phyloP scores from a whole-genome alignment of 2,797 vertebrate genomes.

The Gephyroberyx darwinii region DNA sequence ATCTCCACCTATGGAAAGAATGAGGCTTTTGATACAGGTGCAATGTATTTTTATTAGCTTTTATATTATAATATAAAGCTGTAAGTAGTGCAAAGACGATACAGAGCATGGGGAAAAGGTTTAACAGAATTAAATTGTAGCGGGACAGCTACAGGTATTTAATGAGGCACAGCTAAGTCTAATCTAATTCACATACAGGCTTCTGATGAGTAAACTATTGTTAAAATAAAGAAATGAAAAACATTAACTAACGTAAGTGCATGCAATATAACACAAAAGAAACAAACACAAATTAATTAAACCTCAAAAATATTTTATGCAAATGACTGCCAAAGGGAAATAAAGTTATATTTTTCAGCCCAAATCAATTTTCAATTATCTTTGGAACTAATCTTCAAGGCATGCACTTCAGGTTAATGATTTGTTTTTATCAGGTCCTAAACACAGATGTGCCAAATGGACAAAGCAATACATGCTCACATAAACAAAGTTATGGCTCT shows the following conservation, averaged over 20 bases:
- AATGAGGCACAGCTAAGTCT: slow-evolving; percentile 6
- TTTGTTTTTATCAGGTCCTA: neutral
- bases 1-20: neutral
- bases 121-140: slow-evolving; percentile 3
- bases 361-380: slow-evolving; percentile 2
- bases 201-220: slow-evolving; percentile 13
- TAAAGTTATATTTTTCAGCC: neutral
- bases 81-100: slow-evolving; percentile 32
- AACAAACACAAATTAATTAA: neutral
- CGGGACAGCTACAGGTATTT: neutral
- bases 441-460: slow-evolving; percentile 3
- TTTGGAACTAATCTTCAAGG: neutral
- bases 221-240: slow-evolving; percentile 8
- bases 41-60: slow-evolving; percentile 47
- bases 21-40: neutral
- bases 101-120: neutral
- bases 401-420: neutral
- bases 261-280: slow-evolving; percentile 2
- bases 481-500: neutral
- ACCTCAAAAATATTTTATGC: slow-evolving; percentile 6
- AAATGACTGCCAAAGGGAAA: slow-evolving; percentile 1
- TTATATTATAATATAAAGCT: slow-evolving; percentile 14
- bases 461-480: neutral
- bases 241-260: neutral
- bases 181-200: neutral